Conservation (phyloP, 2,797 vertebrate genomes). For the Manis javanica region DNA sequence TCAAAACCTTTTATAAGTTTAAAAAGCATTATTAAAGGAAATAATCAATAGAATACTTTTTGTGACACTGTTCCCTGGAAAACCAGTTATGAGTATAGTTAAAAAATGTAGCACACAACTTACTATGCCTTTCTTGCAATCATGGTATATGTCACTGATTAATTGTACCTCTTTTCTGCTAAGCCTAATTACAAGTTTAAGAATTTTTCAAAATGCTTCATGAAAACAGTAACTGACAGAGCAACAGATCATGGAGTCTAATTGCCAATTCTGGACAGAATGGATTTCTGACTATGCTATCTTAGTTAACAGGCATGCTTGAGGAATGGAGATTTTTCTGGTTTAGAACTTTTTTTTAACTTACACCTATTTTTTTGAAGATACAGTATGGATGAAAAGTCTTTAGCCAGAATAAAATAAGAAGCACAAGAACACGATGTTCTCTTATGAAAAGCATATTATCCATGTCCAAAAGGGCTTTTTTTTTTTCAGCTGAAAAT, state of each 20-base stretch:
- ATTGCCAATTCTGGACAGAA: background rate
- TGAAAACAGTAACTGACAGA: background rate
- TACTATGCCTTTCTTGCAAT: background rate
- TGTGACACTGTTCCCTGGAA: background rate
- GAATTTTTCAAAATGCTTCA: constrained; percentile 23
- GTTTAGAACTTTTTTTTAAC: background rate
- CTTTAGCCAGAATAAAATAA: constrained; percentile 46
- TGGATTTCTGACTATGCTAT: background rate
- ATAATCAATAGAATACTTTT: background rate
- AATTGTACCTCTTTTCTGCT: background rate
- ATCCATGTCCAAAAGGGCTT: background rate
- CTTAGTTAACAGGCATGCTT: background rate
- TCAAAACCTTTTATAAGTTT: constrained; percentile 22
- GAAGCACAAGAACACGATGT: background rate
- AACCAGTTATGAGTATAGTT: background rate
- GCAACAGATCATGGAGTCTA: background rate
- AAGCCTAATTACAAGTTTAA: background rate
- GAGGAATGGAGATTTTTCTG: constrained; percentile 5
- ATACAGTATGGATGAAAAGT: background rate
- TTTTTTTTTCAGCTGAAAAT: background rate
- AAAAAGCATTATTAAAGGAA: constrained; percentile 20
- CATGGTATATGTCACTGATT: background rate
- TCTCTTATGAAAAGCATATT: constrained; percentile 11
- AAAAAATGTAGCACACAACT: background rate
- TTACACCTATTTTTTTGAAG: background rate